Evolutionary conservation across 2,888 invertebrate genomes (phyloP).

Genomic region (Sarcophaga caerulescens): DNA sequence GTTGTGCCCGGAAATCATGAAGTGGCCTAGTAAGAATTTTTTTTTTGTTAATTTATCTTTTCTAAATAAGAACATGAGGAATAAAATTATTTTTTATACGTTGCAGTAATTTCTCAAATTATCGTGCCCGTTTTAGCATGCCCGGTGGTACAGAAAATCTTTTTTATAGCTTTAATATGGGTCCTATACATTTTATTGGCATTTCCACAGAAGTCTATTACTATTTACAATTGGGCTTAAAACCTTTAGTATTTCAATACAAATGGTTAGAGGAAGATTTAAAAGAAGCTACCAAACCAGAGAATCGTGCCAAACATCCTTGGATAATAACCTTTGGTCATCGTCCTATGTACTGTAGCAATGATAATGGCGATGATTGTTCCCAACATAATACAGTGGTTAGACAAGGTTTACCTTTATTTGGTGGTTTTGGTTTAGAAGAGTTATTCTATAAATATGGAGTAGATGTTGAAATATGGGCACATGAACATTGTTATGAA

Average conservation of each 20-base stretch:
- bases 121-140: constrained; percentile 95
- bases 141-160: constrained; percentile 88
- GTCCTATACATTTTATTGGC: constrained; percentile 94
- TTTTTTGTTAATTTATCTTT: not conserved
- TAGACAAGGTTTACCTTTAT: constrained; percentile 85
- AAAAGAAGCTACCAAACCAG: constrained; percentile 86
- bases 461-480: constrained; percentile 97
- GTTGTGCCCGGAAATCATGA: constrained; percentile 97
- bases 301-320: constrained; percentile 87
- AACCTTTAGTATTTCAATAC: constrained; percentile 90
- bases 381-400: constrained; percentile 84
- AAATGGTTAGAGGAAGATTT: constrained; percentile 94
- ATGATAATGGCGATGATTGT: constrained; percentile 91
- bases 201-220: constrained; percentile 98
- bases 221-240: constrained; percentile 92
- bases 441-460: constrained; percentile 92
- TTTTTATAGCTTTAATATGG: constrained; percentile 94
- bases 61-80: not conserved
- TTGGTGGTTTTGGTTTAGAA: constrained; percentile 89
- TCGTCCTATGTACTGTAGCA: constrained; percentile 95
- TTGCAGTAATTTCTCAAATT: constrained; percentile 95
- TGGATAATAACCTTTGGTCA: constrained; percentile 94
- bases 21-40: constrained; percentile 86
- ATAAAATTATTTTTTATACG: constrained; percentile 54
- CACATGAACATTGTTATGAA: constrained; percentile 99